Evolutionary conservation across 2,888 invertebrate genomes (phyloP).

Genomic region (Sipha maydis): DNA sequence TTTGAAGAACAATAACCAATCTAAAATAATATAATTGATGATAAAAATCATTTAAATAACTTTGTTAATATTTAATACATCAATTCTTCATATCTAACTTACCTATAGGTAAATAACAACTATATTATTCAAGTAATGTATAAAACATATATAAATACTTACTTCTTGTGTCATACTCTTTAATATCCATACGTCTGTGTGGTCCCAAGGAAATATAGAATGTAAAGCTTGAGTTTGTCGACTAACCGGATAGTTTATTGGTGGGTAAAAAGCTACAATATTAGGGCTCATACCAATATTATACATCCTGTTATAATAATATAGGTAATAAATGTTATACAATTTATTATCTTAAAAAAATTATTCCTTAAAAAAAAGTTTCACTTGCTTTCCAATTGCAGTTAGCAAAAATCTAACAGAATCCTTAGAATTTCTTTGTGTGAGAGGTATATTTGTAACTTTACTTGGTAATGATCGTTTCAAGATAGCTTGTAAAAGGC

Average conservation of each 20-base stretch:
- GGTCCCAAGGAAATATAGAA: slow-evolving; percentile 88
- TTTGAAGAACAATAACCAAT: too few species aligned
- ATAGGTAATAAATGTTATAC: slow-evolving; percentile 64
- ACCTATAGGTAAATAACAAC: too few species aligned
- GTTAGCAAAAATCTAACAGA: slow-evolving; percentile 68
- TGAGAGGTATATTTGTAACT: slow-evolving; percentile 60
- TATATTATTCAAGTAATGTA: too few species aligned
- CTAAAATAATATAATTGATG: too few species aligned
- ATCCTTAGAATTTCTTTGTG: slow-evolving; percentile 67
- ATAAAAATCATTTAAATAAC: too few species aligned
- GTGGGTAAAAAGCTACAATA: slow-evolving; percentile 80
- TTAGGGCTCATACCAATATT: slow-evolving; percentile 80
- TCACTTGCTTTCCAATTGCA: slow-evolving; percentile 68
- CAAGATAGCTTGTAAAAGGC: slow-evolving; percentile 86
- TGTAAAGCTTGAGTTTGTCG: slow-evolving; percentile 86
- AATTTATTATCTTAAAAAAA: neutral
- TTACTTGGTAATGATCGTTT: slow-evolving; percentile 74
- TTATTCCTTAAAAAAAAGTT: neutral
- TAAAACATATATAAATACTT: neutral
- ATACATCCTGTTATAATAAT: slow-evolving; percentile 71
- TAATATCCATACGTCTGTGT: slow-evolving; percentile 75
- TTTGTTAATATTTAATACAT: too few species aligned
- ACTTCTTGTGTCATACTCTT: slow-evolving; percentile 21
- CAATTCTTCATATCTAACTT: too few species aligned
- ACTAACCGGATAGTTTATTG: slow-evolving; percentile 83